Evolutionary conservation across 2,888 invertebrate species (phyloP), one percentile per base, ranked within the genome.

Genomic region (Congeria kusceri): DNA sequence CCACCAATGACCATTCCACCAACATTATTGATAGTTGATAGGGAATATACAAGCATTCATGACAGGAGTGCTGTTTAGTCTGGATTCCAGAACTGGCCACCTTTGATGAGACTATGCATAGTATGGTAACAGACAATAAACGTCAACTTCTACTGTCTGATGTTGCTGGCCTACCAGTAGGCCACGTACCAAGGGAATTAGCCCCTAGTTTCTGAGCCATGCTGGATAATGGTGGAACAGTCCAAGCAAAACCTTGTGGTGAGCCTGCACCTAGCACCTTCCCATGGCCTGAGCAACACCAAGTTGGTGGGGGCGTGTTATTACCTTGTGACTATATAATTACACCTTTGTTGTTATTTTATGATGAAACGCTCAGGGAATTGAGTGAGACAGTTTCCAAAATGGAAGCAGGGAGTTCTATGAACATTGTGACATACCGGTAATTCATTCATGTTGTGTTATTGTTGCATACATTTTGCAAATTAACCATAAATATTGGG

Each of bases 31-130:
- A 28, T 23, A 39, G 32, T 64, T n/a, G 64, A 71, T 13, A 57
- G 57, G 15, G 64, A 57, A 27, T 64, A 46, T 28, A 63, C 46
- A 1, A 71, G 44, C 25, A 53, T 44, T 27, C 15, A 57, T 25
- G 71, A 64, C 44, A 18, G 5, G 15, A 44, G 39, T 57, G 47
- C 71, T 15, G 71, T 63, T 27, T 71, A 3, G 71, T 71, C 3
- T 71, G 71, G 71, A 15, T 71, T 5, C 71, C 64, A 15, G 53
- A 56, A 28, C 20, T 71, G 39, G 49, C 47, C 23, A 25, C 28
- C 3, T 53, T 63, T 28, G 27, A 29, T 18, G 23, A 23, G 1
- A 13, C 53, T 18, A n/a, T 63, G 3, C 63, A 71, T 63, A 27
- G 56, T 3, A 53, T 53, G 27, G 29, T 63, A n/a, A 71, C 71